A percentile compares a stretch with the other conserved stretches of the same genome.
These are phyloP conservation scores for Drosophila cyrtoloma DNA, from an alignment of 2,888 invertebrate genomes.

Conservation along the genomic window DNA sequence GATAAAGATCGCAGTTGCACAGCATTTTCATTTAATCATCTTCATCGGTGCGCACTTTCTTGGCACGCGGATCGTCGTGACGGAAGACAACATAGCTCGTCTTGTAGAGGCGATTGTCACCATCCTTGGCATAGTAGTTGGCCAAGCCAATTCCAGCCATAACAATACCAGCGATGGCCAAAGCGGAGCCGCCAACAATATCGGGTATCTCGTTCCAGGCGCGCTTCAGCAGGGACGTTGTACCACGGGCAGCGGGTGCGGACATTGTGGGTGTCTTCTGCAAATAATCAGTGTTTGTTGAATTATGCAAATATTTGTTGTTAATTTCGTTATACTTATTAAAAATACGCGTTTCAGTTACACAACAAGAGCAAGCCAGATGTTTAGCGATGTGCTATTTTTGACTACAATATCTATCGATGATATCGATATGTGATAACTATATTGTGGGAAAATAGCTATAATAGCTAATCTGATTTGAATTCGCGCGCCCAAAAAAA, in stretches of 20 bases:
- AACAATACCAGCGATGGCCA: constrained; percentile 87
- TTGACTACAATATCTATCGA: constrained; percentile 5
- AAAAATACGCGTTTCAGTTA: constrained; percentile 60
- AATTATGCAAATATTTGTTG: not conserved
- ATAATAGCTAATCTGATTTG: not conserved
- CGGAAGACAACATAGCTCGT: constrained; percentile 88
- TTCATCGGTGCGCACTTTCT: constrained; percentile 87
- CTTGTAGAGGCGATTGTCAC: constrained; percentile 89
- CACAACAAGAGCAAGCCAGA: constrained; percentile 59
- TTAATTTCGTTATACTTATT: constrained; percentile 54
- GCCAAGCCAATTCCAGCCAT: constrained; percentile 86
- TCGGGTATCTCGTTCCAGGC: constrained; percentile 91
- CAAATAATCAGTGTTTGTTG: not conserved
- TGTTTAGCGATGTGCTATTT: constrained; percentile 47
- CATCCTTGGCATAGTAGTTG: constrained; percentile 87
- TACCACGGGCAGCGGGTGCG: constrained; percentile 77
- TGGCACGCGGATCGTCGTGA: constrained; percentile 89
- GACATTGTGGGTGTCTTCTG: constrained; percentile 67
- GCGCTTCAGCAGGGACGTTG: constrained; percentile 80
- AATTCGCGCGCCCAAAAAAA: not conserved
- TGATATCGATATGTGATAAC: constrained; percentile 33
- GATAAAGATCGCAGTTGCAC: constrained; percentile 17
- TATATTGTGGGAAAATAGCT: not conserved
- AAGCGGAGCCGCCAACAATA: constrained; percentile 87
- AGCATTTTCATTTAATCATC: constrained; percentile 50